Conservation (phyloP, 1,140 invertebrate species). For the Druon quercuslanigerum region DNA sequence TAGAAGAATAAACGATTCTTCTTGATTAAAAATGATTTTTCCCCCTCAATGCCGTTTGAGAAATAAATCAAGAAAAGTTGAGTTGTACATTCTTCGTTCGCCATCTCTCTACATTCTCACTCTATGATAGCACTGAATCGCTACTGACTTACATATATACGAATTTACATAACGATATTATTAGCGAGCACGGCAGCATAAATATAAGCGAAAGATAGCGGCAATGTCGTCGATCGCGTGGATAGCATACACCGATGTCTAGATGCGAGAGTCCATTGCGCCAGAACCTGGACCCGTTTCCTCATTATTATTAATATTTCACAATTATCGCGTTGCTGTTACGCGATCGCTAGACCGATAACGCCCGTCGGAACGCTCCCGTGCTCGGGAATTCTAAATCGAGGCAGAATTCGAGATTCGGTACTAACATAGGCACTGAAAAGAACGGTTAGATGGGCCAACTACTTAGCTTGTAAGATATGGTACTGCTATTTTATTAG, state of each 20-base stretch:
- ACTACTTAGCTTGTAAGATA: too few species aligned
- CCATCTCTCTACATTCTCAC: background rate
- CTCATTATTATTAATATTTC: constrained; percentile 68
- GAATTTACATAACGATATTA: constrained; percentile 70
- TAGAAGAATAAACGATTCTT: too few species aligned
- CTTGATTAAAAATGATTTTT: too few species aligned
- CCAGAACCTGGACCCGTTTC: constrained; percentile 56
- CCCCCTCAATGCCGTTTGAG: background rate
- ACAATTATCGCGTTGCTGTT: constrained; percentile 60
- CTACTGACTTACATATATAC: constrained; percentile 40
- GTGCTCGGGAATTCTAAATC: constrained; percentile 18
- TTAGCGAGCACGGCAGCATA: constrained; percentile 59
- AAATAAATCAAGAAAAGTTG: background rate
- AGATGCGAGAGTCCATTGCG: constrained; percentile 45
- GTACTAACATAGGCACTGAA: too few species aligned
- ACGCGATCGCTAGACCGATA: constrained; percentile 52
- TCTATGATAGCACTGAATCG: constrained; percentile 41
- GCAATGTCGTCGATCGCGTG: constrained; percentile 58
- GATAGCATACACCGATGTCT: constrained; percentile 52
- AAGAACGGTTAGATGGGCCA: too few species aligned
- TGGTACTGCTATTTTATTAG: too few species aligned
- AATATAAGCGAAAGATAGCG: constrained; percentile 58
- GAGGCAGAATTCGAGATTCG: constrained; percentile 16
- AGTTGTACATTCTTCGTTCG: background rate
- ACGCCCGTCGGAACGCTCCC: constrained; percentile 45